Evolutionary conservation across 2,888 invertebrate genomes (phyloP), one percentile per base, ranked within the genome.

Genomic region (Masnerella sp.): DNA sequence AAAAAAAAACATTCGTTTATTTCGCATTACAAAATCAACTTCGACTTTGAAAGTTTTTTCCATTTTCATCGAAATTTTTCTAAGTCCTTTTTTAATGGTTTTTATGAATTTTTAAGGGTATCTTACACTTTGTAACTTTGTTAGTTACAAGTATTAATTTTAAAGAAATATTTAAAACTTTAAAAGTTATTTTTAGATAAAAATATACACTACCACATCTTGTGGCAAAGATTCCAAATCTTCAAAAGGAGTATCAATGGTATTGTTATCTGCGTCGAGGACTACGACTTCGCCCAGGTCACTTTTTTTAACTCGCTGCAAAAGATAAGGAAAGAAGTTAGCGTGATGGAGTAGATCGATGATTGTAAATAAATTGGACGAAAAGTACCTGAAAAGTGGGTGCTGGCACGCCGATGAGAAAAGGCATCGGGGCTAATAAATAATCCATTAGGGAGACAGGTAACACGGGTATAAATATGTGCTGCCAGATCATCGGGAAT

Each of bases 401-500:
- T 76, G 93, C 91, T 77, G 98, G 98, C 74, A 98, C 96, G 71
- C 99, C 99, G 83, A 99, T 97, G 43, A 99, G 90, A 89, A 95
- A 99, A 43, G 99, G 99, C 98, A 99, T 99, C 0, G 99, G 99
- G 9, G 99, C 99, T 79, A 94, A 90, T 77, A 97, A 89, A 88
- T 96, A 96, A 88, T 98, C 98, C 78, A 95, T 93, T 74, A 98
- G 90, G 84, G 94, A 92, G 86, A 93, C 91, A 15, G 98, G 98
- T 82, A 98, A 89, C 79, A 99, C 94, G 54, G 98, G 98, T 88
- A 99, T 98, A 88, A 96, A 99, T 84, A 99, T 96, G 84, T 98
- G 98, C 88, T 99, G 98, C 99, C 99, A 99, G 79, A 94, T 94
- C 97, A 99, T 98, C 0, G 99, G 99, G 88, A 97, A 98, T 36